Evolutionary conservation across 1,140 invertebrate genomes (phyloP).

Genomic region (Mycetomoellerius zeteki): DNA sequence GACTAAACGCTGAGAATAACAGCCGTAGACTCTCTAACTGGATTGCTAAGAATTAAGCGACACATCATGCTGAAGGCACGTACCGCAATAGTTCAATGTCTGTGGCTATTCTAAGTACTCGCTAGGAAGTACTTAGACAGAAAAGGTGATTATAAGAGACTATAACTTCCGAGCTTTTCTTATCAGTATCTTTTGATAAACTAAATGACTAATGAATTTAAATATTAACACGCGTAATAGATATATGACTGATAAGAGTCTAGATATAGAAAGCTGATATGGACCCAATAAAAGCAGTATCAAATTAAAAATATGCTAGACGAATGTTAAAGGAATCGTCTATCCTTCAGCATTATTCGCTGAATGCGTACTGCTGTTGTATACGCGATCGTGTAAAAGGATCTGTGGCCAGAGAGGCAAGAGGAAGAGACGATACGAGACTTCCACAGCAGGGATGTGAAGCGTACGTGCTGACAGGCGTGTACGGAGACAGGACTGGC

Average conservation of each 20-base stretch:
- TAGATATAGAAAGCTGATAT: not conserved
- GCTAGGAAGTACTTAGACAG: not conserved
- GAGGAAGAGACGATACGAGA: constrained; percentile 33
- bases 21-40: not conserved
- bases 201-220: not conserved
- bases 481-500: constrained; percentile 61
- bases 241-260: constrained; percentile 3
- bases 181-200: not conserved
- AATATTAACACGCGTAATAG: not conserved
- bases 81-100: not conserved
- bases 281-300: not conserved
- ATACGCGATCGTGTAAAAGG: constrained; percentile 5
- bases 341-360: not conserved
- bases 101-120: not conserved
- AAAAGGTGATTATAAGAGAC: not conserved
- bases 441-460: constrained; percentile 41
- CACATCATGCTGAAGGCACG: not conserved
- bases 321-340: not conserved
- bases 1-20: not conserved
- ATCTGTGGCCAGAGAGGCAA: not conserved
- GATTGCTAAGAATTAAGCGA: not conserved
- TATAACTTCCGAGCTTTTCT: not conserved
- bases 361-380: not conserved
- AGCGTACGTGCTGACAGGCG: constrained; percentile 29
- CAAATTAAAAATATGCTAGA: not conserved